Evolutionary conservation across 2,113 vertebrate species (phyloP), one percentile per base, ranked within the genome.

Genomic region (Ardeotis arabs): DNA sequence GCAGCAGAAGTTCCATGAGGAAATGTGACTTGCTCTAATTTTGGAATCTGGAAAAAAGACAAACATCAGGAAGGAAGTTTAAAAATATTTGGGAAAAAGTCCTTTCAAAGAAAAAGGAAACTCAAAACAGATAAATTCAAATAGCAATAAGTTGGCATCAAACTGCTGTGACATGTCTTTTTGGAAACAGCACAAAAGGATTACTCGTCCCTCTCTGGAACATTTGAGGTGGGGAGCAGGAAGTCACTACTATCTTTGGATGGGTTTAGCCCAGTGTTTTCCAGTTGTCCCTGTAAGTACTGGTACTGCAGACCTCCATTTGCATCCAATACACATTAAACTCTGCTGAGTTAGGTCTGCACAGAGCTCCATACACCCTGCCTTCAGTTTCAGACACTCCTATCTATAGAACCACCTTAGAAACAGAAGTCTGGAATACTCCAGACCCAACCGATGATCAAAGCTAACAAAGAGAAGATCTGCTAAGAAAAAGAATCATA

Each of bases 11-110:
- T 95, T 95, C 95, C 96, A 91, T 92, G 91, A 97, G 95, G 87
- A 97, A 96, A 95, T 90, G 68, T 64, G 83, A 95, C 84, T 97
- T 94, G 92, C 82, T 96, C 93, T 97, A 97, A 96, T 95, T 97
- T 96, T 97, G 93, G 96, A 94, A 97, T 96, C 92, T 97, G 95
- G 92, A 96, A 96, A 93, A 96, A 96, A 98, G 89, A 96, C 91
- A 97, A 95, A 96, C 59, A 95, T 60, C 55, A 93, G 97, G 97
- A 97, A 97, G 95, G 94, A 96, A 96, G 78, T 94, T 96, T 94
- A 70, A 90, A 94, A 94, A 92, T 95, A 75, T 91, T 76, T 62
- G 60, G 80, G 39, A 76, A 87, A 78, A 92, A 52, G 67, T 67
- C 81, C 83, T 93, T 95, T 92, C 83, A 95, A 87, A 95, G 39